Base-by-base conservation (phyloP, 1,140 invertebrate species). In the Varroa destructor region DNA sequence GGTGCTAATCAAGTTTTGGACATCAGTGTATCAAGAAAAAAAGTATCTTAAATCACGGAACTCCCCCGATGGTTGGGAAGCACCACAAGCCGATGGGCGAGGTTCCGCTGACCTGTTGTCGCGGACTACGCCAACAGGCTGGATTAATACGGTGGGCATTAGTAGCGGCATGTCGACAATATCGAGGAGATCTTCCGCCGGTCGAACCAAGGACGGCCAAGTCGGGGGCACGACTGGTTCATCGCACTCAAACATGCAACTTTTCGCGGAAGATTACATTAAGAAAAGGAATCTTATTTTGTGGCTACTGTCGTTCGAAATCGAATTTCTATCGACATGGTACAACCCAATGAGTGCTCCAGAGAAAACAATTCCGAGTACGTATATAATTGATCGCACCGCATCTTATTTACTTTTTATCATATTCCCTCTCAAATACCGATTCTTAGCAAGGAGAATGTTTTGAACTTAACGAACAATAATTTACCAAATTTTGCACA, bases 271-370 rank as follows among this genome's bases (percentile, higher is more conserved):
- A 78, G 92, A 97, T 77, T 97, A 97, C 77, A 87, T 94, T 56
- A 89, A 89, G 78, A 97, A 96, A 77, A 82, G 95, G 71, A 96
- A 93, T 80, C 84, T 99, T 2, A 94, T 99, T 74, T 80, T 99
- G 12, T 89, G 94, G 77, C 81, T 98, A 46, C 79, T 97, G 80
- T 90, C 91, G 25, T 89, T 90, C 36, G 90, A 95, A 81, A 89
- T 98, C 76, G 95, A 99, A 80, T 88, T 94, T 76, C 83, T 99
- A 40, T 84, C 91, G 71, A 93, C 91, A 0, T 99, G 94, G 93
- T 86, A 93, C 77, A 97, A 98, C 83, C 94, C 95, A 0, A 86
- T 91, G 73, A 81, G 85, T 67, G 78, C 86, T 4, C 81, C 86
- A 2, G 91, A 97, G 77, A 81, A 87, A 43, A 79, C 81, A 14